phyloP scores from a whole-genome alignment of 2,888 invertebrate species.

The Dyspetes luteomarginatus region DNA sequence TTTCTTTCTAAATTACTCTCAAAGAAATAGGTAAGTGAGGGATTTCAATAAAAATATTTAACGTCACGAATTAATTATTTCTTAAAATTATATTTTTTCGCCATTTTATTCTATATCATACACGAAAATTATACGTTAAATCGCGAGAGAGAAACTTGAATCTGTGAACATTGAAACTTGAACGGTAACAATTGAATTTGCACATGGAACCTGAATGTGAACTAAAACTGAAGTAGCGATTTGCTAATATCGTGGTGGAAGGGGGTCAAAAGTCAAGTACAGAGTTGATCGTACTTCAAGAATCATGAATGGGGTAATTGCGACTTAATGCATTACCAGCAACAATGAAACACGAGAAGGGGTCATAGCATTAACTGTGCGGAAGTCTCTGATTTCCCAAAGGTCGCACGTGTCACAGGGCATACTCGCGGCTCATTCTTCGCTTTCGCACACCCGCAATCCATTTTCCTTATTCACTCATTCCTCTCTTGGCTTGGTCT shows the following conservation, averaged over 20 bases:
- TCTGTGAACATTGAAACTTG: background rate
- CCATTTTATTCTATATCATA: no score
- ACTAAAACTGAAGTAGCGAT: no score
- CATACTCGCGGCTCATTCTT: background rate
- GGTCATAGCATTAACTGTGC: background rate
- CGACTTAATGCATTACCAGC: constrained; percentile 2
- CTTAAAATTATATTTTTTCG: background rate
- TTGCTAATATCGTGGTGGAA: no score
- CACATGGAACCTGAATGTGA: no score
- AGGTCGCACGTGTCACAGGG: background rate
- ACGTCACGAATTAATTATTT: background rate
- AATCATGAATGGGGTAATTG: background rate
- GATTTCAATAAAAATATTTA: background rate
- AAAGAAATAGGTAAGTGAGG: background rate
- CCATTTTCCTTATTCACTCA: background rate
- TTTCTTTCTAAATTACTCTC: background rate
- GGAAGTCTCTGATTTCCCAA: constrained; percentile 54
- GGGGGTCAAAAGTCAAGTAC: background rate
- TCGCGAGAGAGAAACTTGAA: no score
- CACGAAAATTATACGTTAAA: no score
- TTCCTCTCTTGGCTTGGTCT: background rate
- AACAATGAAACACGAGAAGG: constrained; percentile 36
- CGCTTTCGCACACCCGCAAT: no score
- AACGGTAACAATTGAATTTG: background rate
- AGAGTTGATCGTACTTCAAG: constrained; percentile 1